Evolutionary conservation across 2,888 invertebrate genomes (phyloP).

Genomic region (Drosophila cyrtoloma): DNA sequence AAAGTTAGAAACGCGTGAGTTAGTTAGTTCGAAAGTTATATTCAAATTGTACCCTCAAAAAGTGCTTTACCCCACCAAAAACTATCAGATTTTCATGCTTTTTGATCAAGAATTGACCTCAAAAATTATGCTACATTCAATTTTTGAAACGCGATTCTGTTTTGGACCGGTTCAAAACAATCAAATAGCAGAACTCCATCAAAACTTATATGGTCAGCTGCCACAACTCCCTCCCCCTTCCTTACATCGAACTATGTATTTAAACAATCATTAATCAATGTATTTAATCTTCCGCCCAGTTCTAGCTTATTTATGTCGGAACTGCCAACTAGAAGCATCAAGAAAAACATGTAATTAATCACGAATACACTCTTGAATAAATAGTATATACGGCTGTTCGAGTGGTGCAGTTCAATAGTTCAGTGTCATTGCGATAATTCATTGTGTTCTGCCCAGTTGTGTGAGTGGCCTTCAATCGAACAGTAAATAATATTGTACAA

Average conservation of each 20-base stretch:
- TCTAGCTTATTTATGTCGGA: not conserved
- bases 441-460: constrained; percentile 10
- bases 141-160: not conserved
- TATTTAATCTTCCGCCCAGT: constrained; percentile 10
- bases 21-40: no score
- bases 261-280: not conserved
- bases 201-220: not conserved
- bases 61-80: no score
- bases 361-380: not conserved
- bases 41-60: no score
- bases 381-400: not conserved
- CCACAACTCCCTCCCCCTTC: not conserved
- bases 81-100: not conserved
- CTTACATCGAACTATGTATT: not conserved
- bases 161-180: no score
- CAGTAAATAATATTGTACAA: constrained; percentile 45
- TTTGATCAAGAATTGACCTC: not conserved
- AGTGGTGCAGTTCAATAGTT: constrained; percentile 53
- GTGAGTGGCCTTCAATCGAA: constrained; percentile 47
- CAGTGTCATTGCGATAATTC: constrained; percentile 56
- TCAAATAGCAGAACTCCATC: not conserved
- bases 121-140: not conserved
- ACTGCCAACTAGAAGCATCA: not conserved
- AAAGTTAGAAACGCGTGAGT: not conserved
- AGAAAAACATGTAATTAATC: not conserved